Evolutionary conservation across 2,888 invertebrate species (phyloP).

Genomic region (Catocala sponsa): DNA sequence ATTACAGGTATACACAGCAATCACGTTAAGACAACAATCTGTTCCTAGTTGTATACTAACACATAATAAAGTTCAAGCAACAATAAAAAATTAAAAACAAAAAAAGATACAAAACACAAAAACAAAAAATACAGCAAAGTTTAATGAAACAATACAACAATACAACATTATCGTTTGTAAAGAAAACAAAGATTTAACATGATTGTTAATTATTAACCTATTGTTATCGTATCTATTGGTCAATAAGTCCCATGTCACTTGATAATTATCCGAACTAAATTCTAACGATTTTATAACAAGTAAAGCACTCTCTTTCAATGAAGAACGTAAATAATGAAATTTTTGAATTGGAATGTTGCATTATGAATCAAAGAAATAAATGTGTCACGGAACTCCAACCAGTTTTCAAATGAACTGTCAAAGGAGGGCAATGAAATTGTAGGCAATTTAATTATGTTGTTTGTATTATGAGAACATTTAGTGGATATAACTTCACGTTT

Average conservation of each 20-base stretch:
- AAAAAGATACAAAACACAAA: no score
- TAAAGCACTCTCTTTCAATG: constrained; percentile 5
- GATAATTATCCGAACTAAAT: background rate
- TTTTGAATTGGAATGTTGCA: constrained; percentile 6
- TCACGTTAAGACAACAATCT: no score
- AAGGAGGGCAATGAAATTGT: constrained; percentile 8
- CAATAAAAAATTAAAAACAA: no score
- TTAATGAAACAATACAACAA: no score
- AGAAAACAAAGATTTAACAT: no score
- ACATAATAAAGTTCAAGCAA: no score
- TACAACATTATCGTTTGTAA: no score
- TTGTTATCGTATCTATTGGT: constrained; percentile 7
- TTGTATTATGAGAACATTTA: background rate
- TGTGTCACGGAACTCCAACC: constrained; percentile 11
- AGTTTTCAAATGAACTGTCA: constrained; percentile 13
- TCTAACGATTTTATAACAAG: constrained; percentile 5
- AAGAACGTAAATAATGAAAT: constrained; percentile 9
- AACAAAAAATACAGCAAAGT: no score
- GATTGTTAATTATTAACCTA: no score
- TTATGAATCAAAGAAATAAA: constrained; percentile 7
- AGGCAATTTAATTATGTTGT: constrained; percentile 2
- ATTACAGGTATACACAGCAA: no score
- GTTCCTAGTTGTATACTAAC: no score
- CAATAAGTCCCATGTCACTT: constrained; percentile 11
- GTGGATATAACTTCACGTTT: background rate